phyloP scores from a whole-genome alignment of 2,113 vertebrate genomes.

The Microcebus murinus region DNA sequence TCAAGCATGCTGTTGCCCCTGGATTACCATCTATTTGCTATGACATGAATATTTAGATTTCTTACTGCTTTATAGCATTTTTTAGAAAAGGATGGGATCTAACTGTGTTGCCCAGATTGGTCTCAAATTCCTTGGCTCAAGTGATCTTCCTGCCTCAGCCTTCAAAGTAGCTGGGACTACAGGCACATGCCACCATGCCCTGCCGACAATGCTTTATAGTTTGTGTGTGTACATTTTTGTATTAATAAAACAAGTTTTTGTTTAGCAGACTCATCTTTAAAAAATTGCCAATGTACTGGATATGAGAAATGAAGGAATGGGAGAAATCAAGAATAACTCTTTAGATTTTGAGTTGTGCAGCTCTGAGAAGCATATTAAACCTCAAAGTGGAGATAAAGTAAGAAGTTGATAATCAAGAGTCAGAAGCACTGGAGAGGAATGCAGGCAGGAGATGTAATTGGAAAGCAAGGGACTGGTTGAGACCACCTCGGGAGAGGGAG shows the following conservation, averaged over 20 bases:
- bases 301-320: not conserved
- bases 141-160: not conserved
- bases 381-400: not conserved
- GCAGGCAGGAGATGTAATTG: not conserved
- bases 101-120: not conserved
- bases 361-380: not conserved
- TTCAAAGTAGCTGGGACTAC: not conserved
- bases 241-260: slow-evolving; percentile 76
- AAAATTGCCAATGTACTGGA: not conserved
- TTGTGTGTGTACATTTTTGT: not conserved
- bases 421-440: not conserved
- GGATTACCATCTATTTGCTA: slow-evolving; percentile 77
- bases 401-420: not conserved
- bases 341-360: not conserved
- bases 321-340: not conserved
- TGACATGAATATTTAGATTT: slow-evolving; percentile 52
- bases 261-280: slow-evolving; percentile 2
- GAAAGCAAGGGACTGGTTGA: not conserved
- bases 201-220: not conserved
- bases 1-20: slow-evolving; percentile 77
- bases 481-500: not conserved
- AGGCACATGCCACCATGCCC: not conserved
- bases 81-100: not conserved
- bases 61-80: not conserved
- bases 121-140: not conserved